A percentile compares a stretch with the other conserved stretches of the same genome.
Evolutionary conservation across 2,797 vertebrate species (phyloP).

Genomic region (Oreonectes daqikongensis): DNA sequence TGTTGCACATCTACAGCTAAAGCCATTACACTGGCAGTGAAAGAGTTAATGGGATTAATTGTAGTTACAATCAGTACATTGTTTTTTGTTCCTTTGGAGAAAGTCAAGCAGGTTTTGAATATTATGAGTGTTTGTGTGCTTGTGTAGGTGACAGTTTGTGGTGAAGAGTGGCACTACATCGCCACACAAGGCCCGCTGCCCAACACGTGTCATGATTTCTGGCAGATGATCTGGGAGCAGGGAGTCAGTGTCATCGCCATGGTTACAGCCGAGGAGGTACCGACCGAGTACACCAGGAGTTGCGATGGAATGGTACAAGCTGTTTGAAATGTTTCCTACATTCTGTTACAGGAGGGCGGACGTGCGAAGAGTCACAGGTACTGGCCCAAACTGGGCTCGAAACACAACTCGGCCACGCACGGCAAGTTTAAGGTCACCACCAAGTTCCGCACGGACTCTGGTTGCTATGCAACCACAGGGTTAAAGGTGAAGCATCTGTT

Average conservation of each 20-base stretch:
- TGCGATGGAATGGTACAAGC: not conserved
- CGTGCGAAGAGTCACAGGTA: conserved; percentile 94
- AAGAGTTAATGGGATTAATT: too few relatives aligned
- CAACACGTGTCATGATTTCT: conserved; percentile 95
- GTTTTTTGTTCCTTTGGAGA: too few relatives aligned
- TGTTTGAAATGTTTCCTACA: not conserved
- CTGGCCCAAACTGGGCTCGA: conserved; percentile 97
- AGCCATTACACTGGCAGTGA: too few relatives aligned
- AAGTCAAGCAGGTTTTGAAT: too few relatives aligned
- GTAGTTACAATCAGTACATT: too few relatives aligned
- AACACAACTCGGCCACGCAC: conserved; percentile 95
- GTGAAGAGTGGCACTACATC: conserved; percentile 96
- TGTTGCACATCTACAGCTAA: too few relatives aligned
- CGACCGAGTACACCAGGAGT: not conserved
- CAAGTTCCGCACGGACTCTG: conserved; percentile 96
- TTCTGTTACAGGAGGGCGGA: conserved; percentile 84
- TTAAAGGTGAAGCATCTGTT: conserved; percentile 96
- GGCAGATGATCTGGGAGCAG: conserved; percentile 99
- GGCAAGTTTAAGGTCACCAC: conserved; percentile 99
- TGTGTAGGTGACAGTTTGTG: conserved; percentile 86
- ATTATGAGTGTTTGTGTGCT: too few relatives aligned
- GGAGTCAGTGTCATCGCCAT: conserved; percentile 97
- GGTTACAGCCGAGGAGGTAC: conserved; percentile 98
- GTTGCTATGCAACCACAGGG: conserved; percentile 95
- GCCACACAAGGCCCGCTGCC: conserved; percentile 94